Evolutionary conservation across 2,888 invertebrate species (phyloP).

Genomic region (Myopa tessellatipennis): DNA sequence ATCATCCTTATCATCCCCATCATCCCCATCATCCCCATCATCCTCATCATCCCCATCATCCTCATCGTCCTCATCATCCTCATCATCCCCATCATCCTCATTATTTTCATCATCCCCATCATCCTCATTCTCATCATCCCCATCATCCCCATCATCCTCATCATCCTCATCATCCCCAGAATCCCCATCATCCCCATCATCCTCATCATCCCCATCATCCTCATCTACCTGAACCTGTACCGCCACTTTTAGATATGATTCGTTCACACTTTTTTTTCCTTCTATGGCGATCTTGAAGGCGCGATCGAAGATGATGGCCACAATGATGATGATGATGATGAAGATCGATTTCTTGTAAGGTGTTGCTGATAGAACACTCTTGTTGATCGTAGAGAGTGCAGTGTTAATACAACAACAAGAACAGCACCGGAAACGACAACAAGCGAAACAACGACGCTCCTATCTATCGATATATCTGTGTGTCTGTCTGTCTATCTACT

Average conservation of each 20-base stretch:
- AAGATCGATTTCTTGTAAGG: not conserved
- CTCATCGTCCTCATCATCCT: too few relatives aligned
- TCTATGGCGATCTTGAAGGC: not conserved
- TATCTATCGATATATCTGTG: not conserved
- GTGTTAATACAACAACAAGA: not conserved
- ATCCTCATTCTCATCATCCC: too few relatives aligned
- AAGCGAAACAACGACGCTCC: not conserved
- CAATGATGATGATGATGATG: not conserved
- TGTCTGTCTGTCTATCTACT: not conserved
- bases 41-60: too few relatives aligned
- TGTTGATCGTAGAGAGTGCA: not conserved
- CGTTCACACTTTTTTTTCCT: constrained; percentile 14
- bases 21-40: too few relatives aligned
- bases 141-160: too few relatives aligned
- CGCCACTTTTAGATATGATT: constrained; percentile 19
- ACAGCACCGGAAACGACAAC: too few relatives aligned
- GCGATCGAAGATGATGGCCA: not conserved
- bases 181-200: too few relatives aligned
- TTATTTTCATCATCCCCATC: too few relatives aligned
- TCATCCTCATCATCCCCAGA: too few relatives aligned
- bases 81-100: too few relatives aligned
- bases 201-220: too few relatives aligned
- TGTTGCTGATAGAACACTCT: not conserved
- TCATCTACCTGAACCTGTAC: not conserved
- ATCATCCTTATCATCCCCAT: too few relatives aligned